Evolutionary conservation across 23 tunicate genomes (phyloP).

Genomic region (Clavelina lepadiformis): DNA sequence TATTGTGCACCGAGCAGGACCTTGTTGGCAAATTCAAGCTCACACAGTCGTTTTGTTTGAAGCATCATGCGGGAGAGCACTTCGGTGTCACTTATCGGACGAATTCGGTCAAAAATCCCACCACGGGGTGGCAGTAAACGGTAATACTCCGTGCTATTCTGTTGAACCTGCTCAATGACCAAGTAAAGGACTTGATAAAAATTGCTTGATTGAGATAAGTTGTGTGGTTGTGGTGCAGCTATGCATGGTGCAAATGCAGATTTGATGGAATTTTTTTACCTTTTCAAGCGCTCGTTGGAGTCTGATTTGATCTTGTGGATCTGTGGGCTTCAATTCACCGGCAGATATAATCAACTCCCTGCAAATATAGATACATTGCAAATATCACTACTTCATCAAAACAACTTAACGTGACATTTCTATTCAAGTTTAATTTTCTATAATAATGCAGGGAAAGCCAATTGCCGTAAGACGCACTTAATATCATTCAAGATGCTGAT

Average conservation of each 20-base stretch:
- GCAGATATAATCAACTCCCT: conserved; percentile 61
- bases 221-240: too few species aligned
- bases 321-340: conserved; percentile 48
- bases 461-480: too few species aligned
- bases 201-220: too few species aligned
- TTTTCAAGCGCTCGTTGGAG: conserved; percentile 78
- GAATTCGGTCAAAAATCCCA: conserved; percentile 86
- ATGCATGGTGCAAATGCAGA: neutral
- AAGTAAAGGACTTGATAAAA: too few species aligned
- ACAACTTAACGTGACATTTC: neutral
- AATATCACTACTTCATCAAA: neutral
- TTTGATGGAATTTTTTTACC: conserved; percentile 20
- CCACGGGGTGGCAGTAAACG: conserved; percentile 98
- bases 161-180: conserved; percentile 80
- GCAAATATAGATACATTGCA: neutral
- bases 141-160: conserved; percentile 84
- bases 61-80: conserved; percentile 44
- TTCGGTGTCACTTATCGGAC: conserved; percentile 64
- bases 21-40: conserved; percentile 91
- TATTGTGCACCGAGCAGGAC: conserved; percentile 96
- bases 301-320: conserved; percentile 86
- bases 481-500: conserved; percentile 75
- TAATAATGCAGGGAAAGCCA: neutral
- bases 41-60: conserved; percentile 76
- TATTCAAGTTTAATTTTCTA: neutral